Base-by-base conservation (phyloP, 2,888 invertebrate genomes). In the Mythimna ferrago region DNA sequence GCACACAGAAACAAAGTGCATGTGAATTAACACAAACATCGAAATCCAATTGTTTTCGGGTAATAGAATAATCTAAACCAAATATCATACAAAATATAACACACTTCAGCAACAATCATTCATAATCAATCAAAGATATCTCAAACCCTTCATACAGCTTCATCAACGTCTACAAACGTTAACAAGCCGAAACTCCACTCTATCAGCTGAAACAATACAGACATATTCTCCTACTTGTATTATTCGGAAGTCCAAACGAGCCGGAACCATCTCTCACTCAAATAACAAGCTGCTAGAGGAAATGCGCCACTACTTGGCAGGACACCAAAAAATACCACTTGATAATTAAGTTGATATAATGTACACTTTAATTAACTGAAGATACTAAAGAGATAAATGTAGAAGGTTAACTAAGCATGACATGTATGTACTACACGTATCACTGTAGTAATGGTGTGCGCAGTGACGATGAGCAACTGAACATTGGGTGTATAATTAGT, bases 321-420 rank as follows among this genome's bases (percentile, higher is more conserved):
- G 26, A 73, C 74, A 82, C 84, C 84, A 83, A 84, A 80, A 81
- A 81, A 82, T 80, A 82, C 77, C 71, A 82, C 82, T 84, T 84
- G 80, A 84, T 82, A 83, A 80, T 84, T 69, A 74, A 77, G 70
- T 82, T 73, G 80, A 82, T 75, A 82, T 82, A 84, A 82, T 84
- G 82, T 74, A 73, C 75, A 80, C 57, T 82, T 83, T 83, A 84
- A 83, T 83, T 83, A 83, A 82, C 84, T 84, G 35, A 14, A 26
- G 51, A 11, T 57, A 69, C n/a, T 21, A 14, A 11, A 16, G 2
- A 64, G 5, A 14, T 26, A 2, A 19, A 2, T 9, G 2, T 35
- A 81, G 78, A 81, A 81, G 78, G 66, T 61, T 9, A 3, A 54
- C 7, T 53, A 53, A 53, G 6, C n/a, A 6, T n/a, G 0, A n/a